phyloP scores from a whole-genome alignment of 2,113 vertebrate species.

The Onychostoma macrolepis region DNA sequence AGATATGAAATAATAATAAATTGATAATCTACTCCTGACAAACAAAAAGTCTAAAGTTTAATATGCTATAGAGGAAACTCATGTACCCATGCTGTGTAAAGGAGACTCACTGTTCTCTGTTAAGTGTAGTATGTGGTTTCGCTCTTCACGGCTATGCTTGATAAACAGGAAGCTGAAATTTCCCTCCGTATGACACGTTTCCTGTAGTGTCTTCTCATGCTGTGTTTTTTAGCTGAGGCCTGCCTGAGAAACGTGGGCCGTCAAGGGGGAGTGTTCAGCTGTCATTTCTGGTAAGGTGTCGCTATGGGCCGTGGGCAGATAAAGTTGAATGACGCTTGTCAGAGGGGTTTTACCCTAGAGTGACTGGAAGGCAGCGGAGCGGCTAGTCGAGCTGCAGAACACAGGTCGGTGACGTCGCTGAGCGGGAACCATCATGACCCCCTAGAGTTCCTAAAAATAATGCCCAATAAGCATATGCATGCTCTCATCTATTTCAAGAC shows the following conservation, averaged over 20 bases:
- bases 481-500: not conserved
- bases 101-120: not conserved
- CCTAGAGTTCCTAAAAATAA: not conserved
- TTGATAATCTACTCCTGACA: not conserved
- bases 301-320: slow-evolving; percentile 69
- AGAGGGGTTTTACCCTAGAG: slow-evolving; percentile 66
- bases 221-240: slow-evolving; percentile 64
- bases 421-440: slow-evolving; percentile 13
- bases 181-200: slow-evolving; percentile 81
- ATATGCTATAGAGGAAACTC: not conserved
- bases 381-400: not conserved
- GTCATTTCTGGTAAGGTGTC: slow-evolving; percentile 77
- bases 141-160: slow-evolving; percentile 62
- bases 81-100: not conserved
- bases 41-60: not conserved
- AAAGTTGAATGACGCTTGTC: slow-evolving; percentile 73
- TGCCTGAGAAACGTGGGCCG: slow-evolving; percentile 61
- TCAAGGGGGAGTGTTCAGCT: slow-evolving; percentile 64
- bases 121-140: slow-evolving; percentile 65
- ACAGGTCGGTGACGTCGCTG: not conserved
- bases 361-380: slow-evolving; percentile 67
- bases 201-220: slow-evolving; percentile 75
- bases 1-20: not conserved
- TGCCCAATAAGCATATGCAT: not conserved
- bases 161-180: slow-evolving; percentile 88